Conservation (phyloP, 2,113 vertebrate genomes). For the Melanerpes formicivorus region DNA sequence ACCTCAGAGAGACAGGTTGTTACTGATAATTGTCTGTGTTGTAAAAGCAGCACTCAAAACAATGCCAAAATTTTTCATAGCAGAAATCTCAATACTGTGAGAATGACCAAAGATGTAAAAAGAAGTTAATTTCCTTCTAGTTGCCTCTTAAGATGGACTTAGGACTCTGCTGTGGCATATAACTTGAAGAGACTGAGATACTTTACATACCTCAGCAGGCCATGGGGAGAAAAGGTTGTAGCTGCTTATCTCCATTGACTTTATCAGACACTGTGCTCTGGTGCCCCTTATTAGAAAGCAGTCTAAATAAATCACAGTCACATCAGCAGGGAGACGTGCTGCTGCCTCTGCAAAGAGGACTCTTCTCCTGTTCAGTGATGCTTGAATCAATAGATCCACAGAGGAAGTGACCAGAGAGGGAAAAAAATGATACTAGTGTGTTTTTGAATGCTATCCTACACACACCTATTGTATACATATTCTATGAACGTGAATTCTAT, state of each 20-base stretch:
- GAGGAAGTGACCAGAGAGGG: neutral
- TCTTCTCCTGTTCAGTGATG: neutral
- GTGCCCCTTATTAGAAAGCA: neutral
- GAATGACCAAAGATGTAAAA: neutral
- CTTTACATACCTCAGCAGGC: neutral
- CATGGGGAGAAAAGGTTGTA: neutral
- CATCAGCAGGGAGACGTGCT: neutral
- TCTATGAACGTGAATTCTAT: no score
- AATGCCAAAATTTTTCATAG: neutral
- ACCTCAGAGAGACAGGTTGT: neutral
- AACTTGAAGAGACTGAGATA: neutral
- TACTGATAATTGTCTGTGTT: neutral
- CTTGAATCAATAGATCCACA: neutral
- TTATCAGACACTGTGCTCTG: neutral
- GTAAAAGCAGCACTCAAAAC: neutral
- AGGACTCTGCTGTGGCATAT: neutral
- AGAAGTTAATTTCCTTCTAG: neutral
- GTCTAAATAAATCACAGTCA: neutral
- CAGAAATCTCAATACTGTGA: neutral
- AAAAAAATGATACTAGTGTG: neutral
- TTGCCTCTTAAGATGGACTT: neutral
- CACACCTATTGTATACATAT: neutral
- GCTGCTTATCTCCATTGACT: neutral
- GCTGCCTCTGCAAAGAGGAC: neutral
- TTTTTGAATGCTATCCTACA: neutral